Percentiles rank a stretch among this genome's conserved stretches.
Conservation (phyloP, 2,888 invertebrate species). For the Drosophila ezoana region DNA sequence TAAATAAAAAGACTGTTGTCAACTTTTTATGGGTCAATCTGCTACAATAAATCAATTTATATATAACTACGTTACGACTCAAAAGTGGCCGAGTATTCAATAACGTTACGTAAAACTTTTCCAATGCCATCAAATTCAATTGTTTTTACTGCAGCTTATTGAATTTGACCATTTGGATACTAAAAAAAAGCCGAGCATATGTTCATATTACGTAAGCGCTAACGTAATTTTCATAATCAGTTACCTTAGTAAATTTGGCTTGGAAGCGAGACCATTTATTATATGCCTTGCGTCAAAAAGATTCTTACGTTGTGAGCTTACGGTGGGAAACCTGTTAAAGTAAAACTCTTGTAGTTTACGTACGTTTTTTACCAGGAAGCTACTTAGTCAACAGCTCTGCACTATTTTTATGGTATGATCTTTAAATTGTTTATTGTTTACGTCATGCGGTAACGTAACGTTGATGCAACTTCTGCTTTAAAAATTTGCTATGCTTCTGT, state of each 20-base stretch:
- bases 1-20: conserved; percentile 19
- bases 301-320: neutral
- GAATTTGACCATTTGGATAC: neutral
- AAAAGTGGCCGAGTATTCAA: conserved; percentile 25
- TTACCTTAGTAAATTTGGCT: no score
- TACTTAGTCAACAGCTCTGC: no score
- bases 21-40: conserved; percentile 37
- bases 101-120: conserved; percentile 20
- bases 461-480: no score
- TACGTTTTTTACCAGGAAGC: no score
- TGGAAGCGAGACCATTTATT: no score
- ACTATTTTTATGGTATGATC: no score
- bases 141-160: conserved; percentile 9
- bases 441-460: neutral
- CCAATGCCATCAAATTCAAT: conserved; percentile 12
- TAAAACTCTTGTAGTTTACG: no score
- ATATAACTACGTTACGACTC: conserved; percentile 22
- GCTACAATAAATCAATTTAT: conserved; percentile 21
- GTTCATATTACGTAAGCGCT: neutral
- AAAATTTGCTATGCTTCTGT: no score
- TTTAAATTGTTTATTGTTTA: neutral
- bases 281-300: neutral
- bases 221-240: neutral
- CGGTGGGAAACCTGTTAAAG: neutral
- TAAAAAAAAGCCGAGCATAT: neutral